Evolutionary conservation across 2,888 invertebrate genomes (phyloP).

Genomic region (Alsophila aescularia): DNA sequence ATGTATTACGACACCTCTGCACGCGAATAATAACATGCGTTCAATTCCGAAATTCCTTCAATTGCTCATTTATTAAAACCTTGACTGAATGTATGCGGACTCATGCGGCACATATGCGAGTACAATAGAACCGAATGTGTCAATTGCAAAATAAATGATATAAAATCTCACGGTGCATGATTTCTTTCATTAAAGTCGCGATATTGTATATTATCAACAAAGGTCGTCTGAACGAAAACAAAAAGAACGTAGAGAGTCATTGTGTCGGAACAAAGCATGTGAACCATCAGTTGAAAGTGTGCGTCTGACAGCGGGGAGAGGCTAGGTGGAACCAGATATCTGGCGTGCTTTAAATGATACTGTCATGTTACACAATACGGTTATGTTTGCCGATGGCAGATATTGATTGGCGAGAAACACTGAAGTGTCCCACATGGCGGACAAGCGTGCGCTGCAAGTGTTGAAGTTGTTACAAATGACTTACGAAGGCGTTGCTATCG

Average conservation of each 20-base stretch:
- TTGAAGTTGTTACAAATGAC: conserved; percentile 40
- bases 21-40: conserved; percentile 39
- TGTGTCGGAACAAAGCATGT: conserved; percentile 80
- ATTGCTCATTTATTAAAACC: conserved; percentile 40
- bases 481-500: conserved; percentile 40
- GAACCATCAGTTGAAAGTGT: conserved; percentile 78
- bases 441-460: conserved; percentile 37
- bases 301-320: conserved; percentile 61
- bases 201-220: conserved; percentile 83
- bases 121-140: conserved; percentile 59
- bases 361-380: conserved; percentile 51
- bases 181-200: conserved; percentile 78
- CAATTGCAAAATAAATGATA: conserved; percentile 72
- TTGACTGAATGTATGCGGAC: conserved; percentile 35
- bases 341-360: conserved; percentile 47
- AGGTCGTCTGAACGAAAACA: conserved; percentile 83
- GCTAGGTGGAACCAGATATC: conserved; percentile 41
- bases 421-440: conserved; percentile 39
- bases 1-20: conserved; percentile 44
- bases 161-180: conserved; percentile 78
- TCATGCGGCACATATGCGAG: conserved; percentile 19
- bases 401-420: conserved; percentile 52
- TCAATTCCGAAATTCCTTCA: conserved; percentile 34
- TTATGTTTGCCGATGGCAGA: conserved; percentile 43
- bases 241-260: conserved; percentile 81